phyloP scores from a whole-genome alignment of 2,888 invertebrate species.

The Agonum fuliginosum region DNA sequence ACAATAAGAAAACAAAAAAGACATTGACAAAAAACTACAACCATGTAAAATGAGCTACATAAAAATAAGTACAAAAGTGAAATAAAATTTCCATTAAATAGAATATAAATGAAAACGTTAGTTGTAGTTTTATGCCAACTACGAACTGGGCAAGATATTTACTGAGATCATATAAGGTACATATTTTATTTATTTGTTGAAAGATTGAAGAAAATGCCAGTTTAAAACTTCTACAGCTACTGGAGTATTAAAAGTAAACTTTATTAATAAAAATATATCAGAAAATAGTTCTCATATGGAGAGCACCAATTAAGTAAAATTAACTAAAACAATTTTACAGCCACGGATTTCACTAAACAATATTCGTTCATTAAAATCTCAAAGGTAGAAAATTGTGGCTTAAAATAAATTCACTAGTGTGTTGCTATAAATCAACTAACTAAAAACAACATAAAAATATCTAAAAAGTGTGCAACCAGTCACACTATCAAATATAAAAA shows the following conservation, averaged over 20 bases:
- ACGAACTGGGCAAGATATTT: conserved; percentile 53
- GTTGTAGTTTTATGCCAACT: conserved; percentile 37
- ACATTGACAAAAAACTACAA: conserved; percentile 33
- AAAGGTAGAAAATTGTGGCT: conserved; percentile 48
- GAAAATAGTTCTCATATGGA: conserved; percentile 11
- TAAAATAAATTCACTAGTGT: conserved; percentile 46
- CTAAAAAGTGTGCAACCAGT: conserved; percentile 22
- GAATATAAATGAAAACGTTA: conserved; percentile 15
- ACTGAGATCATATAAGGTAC: conserved; percentile 31
- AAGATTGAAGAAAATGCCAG: conserved; percentile 28
- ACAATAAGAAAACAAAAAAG: conserved; percentile 42
- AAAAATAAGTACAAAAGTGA: conserved; percentile 44
- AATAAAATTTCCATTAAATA: not conserved
- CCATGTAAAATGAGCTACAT: conserved; percentile 35
- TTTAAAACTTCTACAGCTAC: conserved; percentile 21
- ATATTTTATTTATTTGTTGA: conserved; percentile 13
- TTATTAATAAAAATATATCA: conserved; percentile 16
- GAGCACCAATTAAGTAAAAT: conserved; percentile 27
- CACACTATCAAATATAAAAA: conserved; percentile 46
- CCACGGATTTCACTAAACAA: conserved; percentile 33
- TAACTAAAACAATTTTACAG: conserved; percentile 30
- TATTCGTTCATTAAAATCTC: conserved; percentile 37
- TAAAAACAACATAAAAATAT: conserved; percentile 57
- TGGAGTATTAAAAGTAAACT: conserved; percentile 42
- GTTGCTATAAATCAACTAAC: conserved; percentile 48